Evolutionary conservation across 2,113 vertebrate species (phyloP).

Genomic region (Chlamydotis undulata): DNA sequence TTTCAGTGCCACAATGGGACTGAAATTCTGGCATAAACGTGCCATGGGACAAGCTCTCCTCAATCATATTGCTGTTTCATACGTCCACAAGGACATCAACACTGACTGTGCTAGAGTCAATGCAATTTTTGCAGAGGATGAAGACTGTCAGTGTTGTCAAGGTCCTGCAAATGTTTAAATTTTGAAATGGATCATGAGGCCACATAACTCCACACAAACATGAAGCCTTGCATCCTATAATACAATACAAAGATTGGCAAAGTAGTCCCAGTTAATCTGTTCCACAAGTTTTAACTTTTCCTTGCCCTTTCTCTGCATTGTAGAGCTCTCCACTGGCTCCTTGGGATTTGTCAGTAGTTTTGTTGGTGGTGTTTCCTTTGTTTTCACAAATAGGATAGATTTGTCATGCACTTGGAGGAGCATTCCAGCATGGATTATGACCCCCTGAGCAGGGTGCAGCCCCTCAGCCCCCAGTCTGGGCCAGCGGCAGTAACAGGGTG

Average conservation of each 20-base stretch:
- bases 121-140: constrained; percentile 53
- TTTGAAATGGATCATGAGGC: constrained; percentile 57
- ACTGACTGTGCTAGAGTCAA: constrained; percentile 54
- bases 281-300: not conserved
- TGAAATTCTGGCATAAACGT: constrained; percentile 64
- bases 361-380: not conserved
- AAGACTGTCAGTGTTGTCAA: constrained; percentile 47
- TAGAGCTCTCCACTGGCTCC: not conserved
- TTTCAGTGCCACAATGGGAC: constrained; percentile 54
- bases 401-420: not conserved
- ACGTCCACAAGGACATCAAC: constrained; percentile 55
- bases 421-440: accelerated
- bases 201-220: not conserved
- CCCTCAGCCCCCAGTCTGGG: accelerated
- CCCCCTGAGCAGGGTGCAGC: not conserved
- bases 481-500: not conserved
- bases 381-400: not conserved
- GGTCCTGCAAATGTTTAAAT: constrained; percentile 54
- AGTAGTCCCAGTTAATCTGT: not conserved
- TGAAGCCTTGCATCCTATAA: not conserved
- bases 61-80: constrained; percentile 62
- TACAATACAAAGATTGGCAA: not conserved
- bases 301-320: accelerated
- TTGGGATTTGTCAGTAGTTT: not conserved
- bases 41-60: constrained; percentile 68